phyloP scores from a whole-genome alignment of 30 jellyfish, hydroid and myxozoan genomes.

The Turritopsis rubra region DNA sequence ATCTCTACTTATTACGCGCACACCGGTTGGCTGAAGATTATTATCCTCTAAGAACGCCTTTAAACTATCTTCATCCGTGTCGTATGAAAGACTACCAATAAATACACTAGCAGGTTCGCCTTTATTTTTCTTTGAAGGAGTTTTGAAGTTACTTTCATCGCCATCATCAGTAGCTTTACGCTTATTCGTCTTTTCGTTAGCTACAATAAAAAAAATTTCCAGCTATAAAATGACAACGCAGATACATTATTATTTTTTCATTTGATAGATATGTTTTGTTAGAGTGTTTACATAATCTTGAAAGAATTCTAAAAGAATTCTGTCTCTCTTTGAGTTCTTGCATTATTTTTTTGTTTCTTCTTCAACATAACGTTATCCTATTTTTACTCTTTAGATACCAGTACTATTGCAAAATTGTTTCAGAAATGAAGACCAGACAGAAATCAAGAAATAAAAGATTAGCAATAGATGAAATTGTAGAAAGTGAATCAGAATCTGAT shows the following conservation, averaged over 20 bases:
- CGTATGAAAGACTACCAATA: slow-evolving; percentile 72
- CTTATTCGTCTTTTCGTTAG: slow-evolving; percentile 16
- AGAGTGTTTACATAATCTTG: too few species aligned
- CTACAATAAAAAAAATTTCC: not conserved
- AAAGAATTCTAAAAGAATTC: too few species aligned
- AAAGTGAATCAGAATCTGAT: not conserved
- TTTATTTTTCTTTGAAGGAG: slow-evolving; percentile 24
- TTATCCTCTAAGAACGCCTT: slow-evolving; percentile 57
- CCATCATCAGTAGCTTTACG: slow-evolving; percentile 27
- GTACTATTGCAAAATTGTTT: too few species aligned
- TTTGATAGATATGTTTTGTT: too few species aligned
- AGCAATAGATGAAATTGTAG: not conserved
- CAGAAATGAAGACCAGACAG: not conserved
- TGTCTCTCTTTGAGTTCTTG: too few species aligned
- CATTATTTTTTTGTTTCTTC: too few species aligned
- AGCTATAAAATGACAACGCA: too few species aligned
- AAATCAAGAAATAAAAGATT: not conserved
- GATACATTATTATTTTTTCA: too few species aligned
- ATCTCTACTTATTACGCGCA: slow-evolving; percentile 47
- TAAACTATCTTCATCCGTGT: slow-evolving; percentile 49
- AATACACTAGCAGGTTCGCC: slow-evolving; percentile 41
- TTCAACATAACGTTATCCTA: too few species aligned
- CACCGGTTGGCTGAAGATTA: slow-evolving; percentile 60
- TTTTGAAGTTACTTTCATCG: not conserved
- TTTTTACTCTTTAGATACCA: too few species aligned